Base-by-base conservation (phyloP, 2,113 vertebrate species). In the Macquaria australasica region DNA sequence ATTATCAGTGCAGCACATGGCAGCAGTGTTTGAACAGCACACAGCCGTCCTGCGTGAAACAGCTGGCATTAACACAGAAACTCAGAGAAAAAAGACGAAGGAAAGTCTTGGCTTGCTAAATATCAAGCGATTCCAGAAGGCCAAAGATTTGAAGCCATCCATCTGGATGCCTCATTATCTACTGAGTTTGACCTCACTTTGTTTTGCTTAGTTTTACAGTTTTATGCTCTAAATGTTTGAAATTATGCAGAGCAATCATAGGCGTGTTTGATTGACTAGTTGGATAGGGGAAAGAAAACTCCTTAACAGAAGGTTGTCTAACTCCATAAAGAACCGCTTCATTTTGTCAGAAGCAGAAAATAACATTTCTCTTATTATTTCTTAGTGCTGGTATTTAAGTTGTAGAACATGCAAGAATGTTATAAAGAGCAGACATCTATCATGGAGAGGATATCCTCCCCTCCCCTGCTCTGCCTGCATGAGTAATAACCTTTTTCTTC, bases 1-100 rank as follows among this genome's bases (percentile, higher is more conserved):
- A 72, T 83, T 82, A 88, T 56, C 72, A 68, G 81, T 69, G 59
- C 39, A 63, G 72, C 60, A 84, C 34, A 48, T 68, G 77, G 53
- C 83, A 72, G 60, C 21, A 0, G 15, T 60, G 60, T 77, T 84
- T 89, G 68, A 81, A 55, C 64, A 23, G 68, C 73, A 28, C 2
- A 72, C 60, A 79, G 63, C 53, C 64, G 51, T 88, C 51, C 51
- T 31, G 69, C 20, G 58, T 43, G 50, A 83, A 86, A 80, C 76
- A 79, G 85, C 77, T 88, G 82, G 73, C 73, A 62, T 72, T 73
- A 87, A 79, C 67, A 77, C 64, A 81, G 60, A 79, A 16, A 73
- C 20, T 34, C 16, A 23, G n/a, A 56, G 73, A n/a, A 16, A 11
- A 23, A 75, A 56, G 1, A 51, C 28, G 25, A 73, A 45, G 63